A percentile compares a stretch with the other conserved stretches of the same genome.
Evolutionary conservation across 2,797 vertebrate genomes (phyloP).

Genomic region (Okamejei kenojei): DNA sequence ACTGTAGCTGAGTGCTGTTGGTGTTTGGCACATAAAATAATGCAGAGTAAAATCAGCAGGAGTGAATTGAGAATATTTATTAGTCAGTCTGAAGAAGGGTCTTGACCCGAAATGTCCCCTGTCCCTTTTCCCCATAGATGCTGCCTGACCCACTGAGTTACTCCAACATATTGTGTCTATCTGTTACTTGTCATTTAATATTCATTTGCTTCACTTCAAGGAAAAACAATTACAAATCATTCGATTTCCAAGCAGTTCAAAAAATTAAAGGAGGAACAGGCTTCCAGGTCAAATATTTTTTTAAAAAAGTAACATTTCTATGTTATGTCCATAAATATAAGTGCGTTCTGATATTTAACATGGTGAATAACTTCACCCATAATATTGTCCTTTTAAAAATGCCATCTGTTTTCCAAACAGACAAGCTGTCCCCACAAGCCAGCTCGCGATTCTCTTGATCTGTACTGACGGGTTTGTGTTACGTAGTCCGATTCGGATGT

Average conservation of each 20-base stretch:
- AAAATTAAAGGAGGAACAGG: background rate
- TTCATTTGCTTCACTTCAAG: background rate
- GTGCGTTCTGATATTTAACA: background rate
- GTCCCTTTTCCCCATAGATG: no score
- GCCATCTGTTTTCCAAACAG: background rate
- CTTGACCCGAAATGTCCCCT: no score
- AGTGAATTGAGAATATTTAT: background rate
- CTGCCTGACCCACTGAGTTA: no score
- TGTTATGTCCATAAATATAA: background rate
- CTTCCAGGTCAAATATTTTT: background rate
- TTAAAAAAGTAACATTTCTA: background rate
- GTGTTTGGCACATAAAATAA: background rate
- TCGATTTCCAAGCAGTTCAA: background rate
- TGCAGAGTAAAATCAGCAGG: background rate
- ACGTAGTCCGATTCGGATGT: background rate
- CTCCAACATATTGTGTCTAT: no score
- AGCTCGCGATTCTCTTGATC: background rate
- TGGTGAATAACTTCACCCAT: background rate
- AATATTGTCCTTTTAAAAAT: background rate
- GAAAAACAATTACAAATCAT: background rate
- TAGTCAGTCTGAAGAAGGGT: no score
- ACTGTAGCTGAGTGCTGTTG: no score
- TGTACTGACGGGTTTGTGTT: background rate
- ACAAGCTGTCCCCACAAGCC: background rate
- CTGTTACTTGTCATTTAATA: background rate